Base-by-base conservation (phyloP, 2,113 vertebrate genomes). In the Solenodon paradoxus region DNA sequence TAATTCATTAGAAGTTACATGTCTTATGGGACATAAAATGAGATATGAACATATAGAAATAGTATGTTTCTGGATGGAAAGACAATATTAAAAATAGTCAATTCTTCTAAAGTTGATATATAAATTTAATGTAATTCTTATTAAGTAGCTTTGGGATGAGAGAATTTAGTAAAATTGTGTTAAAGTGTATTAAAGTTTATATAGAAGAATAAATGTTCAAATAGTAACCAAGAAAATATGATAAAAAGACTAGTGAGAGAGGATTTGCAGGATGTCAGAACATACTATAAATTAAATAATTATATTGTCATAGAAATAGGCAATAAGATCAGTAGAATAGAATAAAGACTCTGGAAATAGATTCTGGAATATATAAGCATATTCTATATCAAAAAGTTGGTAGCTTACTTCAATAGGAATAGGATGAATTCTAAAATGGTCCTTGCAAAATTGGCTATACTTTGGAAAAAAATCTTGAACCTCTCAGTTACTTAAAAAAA, bases 31-130 rank as follows among this genome's bases (percentile, higher is more conserved):
- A 66, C 35, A 78, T 78, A 91, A 63, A 90, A 28, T 4, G 90
- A 51, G 24, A 78, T 53, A 80, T 55, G 80, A 72, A 66, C 53
- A 92, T 72, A 78, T 63, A 72, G 55, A 57, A 85, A 78, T 30
- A 68, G 4, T 32, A 51, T 55, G 12, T 69, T 61, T 96, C 90
- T 47, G 42, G 42, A 57, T 85, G 10, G 30, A 26, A 94, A 90
- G 77, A 75, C 35, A 75, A 64, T 49, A 78, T 77, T 82, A 92
- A 90, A 74, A 83, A 95, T 66, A 40, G 9, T 47, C 40, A 87
- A 24, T 57, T 72, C 32, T 90, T 79, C n/a, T 32, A 86, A 83
- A 92, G 78, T 96, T 89, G 89, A 63, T 74, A 47, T 83, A 45
- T 95, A 82, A 40, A 84, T 84, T 83, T 81, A 64, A 88, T 40